Evolutionary conservation across 2,888 invertebrate genomes (phyloP).

Genomic region (Tuta absoluta): DNA sequence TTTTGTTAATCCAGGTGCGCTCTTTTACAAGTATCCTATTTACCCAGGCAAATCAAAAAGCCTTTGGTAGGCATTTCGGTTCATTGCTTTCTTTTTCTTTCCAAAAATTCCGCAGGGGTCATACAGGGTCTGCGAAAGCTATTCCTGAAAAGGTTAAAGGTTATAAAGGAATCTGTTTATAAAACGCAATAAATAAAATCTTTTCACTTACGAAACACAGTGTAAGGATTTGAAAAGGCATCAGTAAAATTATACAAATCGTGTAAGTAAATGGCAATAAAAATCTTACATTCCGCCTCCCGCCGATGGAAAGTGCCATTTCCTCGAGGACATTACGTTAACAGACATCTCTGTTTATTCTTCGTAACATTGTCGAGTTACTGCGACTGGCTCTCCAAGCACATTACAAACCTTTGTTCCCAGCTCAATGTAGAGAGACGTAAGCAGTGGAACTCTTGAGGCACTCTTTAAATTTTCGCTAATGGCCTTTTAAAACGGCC

Average conservation of each 20-base stretch:
- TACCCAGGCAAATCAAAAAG: conserved; percentile 27
- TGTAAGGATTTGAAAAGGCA: no score
- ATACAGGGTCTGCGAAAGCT: neutral
- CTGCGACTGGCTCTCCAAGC: neutral
- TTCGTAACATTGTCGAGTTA: conserved; percentile 4
- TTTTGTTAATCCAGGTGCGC: neutral
- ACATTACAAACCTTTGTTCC: conserved; percentile 46
- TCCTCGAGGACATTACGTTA: neutral
- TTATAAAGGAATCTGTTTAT: neutral
- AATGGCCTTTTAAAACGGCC: conserved; percentile 72
- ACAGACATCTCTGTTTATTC: neutral
- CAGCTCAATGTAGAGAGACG: conserved; percentile 66
- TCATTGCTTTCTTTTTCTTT: conserved; percentile 11
- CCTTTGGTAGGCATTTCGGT: neutral
- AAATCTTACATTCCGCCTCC: neutral
- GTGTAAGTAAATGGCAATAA: no score
- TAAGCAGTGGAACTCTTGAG: conserved; percentile 52
- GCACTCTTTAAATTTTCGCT: conserved; percentile 73
- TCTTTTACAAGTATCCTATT: neutral
- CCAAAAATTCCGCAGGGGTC: no score
- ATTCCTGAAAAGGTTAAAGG: neutral
- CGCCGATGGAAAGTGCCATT: neutral
- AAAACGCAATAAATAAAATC: no score
- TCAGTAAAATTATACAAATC: no score
- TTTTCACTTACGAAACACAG: no score